Evolutionary conservation across 2,888 invertebrate species (phyloP).

Genomic region (Philaethria dido): DNA sequence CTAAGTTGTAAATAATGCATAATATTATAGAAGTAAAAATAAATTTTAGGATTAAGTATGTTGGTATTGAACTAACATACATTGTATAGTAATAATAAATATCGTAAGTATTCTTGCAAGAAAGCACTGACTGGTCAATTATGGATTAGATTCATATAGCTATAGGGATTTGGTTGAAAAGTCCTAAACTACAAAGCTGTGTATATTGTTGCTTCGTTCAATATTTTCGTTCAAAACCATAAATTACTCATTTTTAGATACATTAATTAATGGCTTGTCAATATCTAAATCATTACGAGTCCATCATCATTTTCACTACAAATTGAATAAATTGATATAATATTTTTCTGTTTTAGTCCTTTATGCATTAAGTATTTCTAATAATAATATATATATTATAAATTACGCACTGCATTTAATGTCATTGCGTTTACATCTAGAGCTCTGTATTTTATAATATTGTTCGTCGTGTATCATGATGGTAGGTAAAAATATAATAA

Average conservation of each 20-base stretch:
- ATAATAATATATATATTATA: too few relatives aligned
- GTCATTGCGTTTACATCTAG: background rate
- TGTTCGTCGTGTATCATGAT: background rate
- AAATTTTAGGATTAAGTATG: background rate
- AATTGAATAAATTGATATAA: too few relatives aligned
- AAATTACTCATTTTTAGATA: background rate
- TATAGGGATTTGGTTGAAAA: slow-evolving; percentile 72
- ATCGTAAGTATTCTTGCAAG: slow-evolving; percentile 60
- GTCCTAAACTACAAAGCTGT: slow-evolving; percentile 61
- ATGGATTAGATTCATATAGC: slow-evolving; percentile 75
- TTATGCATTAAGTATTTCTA: too few relatives aligned
- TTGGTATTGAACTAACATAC: background rate
- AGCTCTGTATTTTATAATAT: background rate
- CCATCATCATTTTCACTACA: background rate
- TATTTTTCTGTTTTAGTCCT: too few relatives aligned
- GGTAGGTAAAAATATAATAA: background rate
- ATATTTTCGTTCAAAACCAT: slow-evolving; percentile 21
- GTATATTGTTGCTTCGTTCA: slow-evolving; percentile 60
- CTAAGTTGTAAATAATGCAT: too few relatives aligned
- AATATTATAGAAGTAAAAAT: background rate
- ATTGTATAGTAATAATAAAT: slow-evolving; percentile 24
- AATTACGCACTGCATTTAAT: background rate
- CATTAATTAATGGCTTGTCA: background rate
- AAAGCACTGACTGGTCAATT: slow-evolving; percentile 82
- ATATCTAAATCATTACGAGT: background rate